Evolutionary conservation across 1,140 invertebrate genomes (phyloP), one percentile per base, ranked within the genome.

Genomic region (Papilio helenus): DNA sequence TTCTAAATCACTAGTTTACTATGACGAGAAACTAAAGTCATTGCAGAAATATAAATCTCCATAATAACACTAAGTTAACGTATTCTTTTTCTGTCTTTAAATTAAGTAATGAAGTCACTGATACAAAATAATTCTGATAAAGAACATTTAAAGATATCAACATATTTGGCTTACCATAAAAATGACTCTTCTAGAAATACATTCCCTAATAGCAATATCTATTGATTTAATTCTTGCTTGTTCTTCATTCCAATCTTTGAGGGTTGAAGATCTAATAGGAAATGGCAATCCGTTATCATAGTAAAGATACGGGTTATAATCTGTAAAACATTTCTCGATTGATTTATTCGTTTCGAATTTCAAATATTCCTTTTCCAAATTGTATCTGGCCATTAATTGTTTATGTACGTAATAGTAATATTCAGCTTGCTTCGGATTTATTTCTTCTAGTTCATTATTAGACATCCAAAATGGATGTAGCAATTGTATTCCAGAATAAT

Each of bases 401-500:
- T 96, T 94, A 80, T 97, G 95, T 3, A 87, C 88, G 20, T 93
- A 90, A 89, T 95, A 96, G 82, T 96, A 95, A 90, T 96, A 96
- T 65, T 96, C 92, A 80, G 96, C 95, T 78, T 96, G 96, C 83
- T 95, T 95, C 80, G 95, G 88, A 80, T 96, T 94, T 26, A 95
- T 94, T 79, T 94, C 93, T 26, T 94, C 93, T 34, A 95, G 89
- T 42, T 96, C 95, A 61, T 95, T 94, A 74, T 95, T 95, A 29
- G 90, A 93, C 88, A 97, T 89, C 96, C 96, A 97, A 94, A 96
- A 96, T 44, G 97, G 96, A 89, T 96, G 96, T 46, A 95, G 89
- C 76, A 96, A 88, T 83, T 97, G 96, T 88, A 96, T 92, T 83
- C 97, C 96, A 90, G 96, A 97, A 93, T 97, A 97, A 89, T 95